Evolutionary conservation across 2,113 vertebrate species (phyloP).

Genomic region (Neolamprologus falcicula): DNA sequence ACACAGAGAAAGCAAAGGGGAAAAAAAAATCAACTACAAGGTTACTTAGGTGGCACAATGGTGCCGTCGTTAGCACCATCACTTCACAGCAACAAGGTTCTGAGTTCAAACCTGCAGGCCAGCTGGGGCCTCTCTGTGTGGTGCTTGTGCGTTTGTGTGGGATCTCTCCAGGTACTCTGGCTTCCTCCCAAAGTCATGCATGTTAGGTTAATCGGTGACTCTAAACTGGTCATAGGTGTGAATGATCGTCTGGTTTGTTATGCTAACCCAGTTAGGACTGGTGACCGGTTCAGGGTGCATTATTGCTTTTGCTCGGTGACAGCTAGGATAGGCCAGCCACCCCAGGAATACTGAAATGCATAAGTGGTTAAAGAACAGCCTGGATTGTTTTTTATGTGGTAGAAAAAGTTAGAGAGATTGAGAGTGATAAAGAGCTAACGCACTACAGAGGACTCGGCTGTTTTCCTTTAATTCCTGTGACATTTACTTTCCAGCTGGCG

Average conservation of each 20-base stretch:
- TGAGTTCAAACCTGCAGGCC: neutral
- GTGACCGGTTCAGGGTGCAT: neutral
- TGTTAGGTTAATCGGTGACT: neutral
- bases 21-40: neutral
- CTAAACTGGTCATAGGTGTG: neutral
- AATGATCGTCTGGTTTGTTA: neutral
- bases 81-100: neutral
- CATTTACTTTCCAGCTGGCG: slow-evolving; percentile 30
- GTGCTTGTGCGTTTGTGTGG: neutral
- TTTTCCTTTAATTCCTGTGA: slow-evolving; percentile 10
- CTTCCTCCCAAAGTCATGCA: neutral
- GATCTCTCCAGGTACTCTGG: neutral
- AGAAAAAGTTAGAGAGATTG: neutral
- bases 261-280: neutral
- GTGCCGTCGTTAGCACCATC: neutral
- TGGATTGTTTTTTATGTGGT: neutral
- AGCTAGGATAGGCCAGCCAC: neutral
- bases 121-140: neutral
- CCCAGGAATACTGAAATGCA: neutral
- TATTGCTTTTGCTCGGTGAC: rapidly evolving
- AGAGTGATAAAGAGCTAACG: neutral
- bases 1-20: neutral
- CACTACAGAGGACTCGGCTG: neutral
- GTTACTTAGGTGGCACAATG: neutral
- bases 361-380: neutral